Evolutionary conservation across 92 coral and sea anemone species (phyloP).

Genomic region (Heliopora coerulea): DNA sequence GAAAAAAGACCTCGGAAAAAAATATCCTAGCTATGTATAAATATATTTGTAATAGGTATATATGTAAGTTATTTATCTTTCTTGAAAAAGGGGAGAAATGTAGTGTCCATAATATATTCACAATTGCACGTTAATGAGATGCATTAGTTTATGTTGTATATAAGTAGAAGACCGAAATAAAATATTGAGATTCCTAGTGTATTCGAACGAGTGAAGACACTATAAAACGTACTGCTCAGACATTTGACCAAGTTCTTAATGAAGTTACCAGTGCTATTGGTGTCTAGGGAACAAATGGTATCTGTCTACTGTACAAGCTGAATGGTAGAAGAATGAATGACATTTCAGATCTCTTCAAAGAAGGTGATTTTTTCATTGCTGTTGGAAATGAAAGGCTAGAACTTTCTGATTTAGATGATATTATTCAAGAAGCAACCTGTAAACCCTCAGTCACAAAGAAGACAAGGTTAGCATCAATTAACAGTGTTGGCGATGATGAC

Average conservation of each 20-base stretch:
- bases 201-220: too few relatives aligned
- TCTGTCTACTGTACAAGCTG: slow-evolving; percentile 68
- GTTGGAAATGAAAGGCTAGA: slow-evolving; percentile 89
- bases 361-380: slow-evolving; percentile 87
- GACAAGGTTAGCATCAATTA: slow-evolving; percentile 39
- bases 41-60: too few relatives aligned
- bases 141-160: too few relatives aligned
- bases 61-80: too few relatives aligned
- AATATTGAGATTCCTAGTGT: too few relatives aligned
- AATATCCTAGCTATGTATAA: too few relatives aligned
- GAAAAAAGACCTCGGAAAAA: too few relatives aligned
- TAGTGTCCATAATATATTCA: too few relatives aligned
- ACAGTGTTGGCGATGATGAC: slow-evolving; percentile 51
- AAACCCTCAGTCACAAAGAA: slow-evolving; percentile 36
- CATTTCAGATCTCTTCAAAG: slow-evolving; percentile 66
- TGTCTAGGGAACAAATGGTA: slow-evolving; percentile 69
- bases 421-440: slow-evolving; percentile 40
- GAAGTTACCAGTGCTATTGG: slow-evolving; percentile 72
- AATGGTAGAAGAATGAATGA: slow-evolving; percentile 72
- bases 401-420: slow-evolving; percentile 71
- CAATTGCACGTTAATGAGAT: too few relatives aligned
- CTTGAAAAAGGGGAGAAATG: too few relatives aligned
- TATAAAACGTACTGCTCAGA: slow-evolving; percentile 86
- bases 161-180: too few relatives aligned
- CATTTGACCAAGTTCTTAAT: slow-evolving; percentile 83